Conservation (phyloP, 2,888 invertebrate species). For the Drosophila trichaetosa region DNA sequence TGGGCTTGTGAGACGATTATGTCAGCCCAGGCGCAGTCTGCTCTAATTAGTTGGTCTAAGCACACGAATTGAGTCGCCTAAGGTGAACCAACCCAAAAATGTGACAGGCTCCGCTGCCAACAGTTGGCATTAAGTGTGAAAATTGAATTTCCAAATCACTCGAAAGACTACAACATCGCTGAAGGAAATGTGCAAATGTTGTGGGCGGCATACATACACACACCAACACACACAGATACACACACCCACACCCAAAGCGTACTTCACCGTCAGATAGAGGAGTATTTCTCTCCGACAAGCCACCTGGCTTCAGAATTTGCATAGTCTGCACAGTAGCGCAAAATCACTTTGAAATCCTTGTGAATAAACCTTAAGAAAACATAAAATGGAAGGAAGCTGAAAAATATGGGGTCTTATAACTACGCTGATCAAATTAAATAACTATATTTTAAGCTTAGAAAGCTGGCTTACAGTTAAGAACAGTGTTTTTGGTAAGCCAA, state of each 20-base stretch:
- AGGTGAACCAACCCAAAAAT: constrained; percentile 29
- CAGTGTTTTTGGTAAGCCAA: neutral
- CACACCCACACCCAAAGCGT: neutral
- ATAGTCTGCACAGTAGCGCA: constrained; percentile 57
- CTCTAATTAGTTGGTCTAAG: constrained; percentile 73
- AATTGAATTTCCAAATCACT: constrained; percentile 80
- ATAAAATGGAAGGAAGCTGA: neutral
- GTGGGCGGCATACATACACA: constrained; percentile 48
- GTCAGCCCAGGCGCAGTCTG: constrained; percentile 51
- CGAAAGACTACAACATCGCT: constrained; percentile 48
- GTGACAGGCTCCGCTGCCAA: constrained; percentile 20
- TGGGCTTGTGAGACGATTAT: constrained; percentile 31
- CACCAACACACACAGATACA: neutral
- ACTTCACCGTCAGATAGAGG: constrained; percentile 38
- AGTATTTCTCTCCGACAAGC: constrained; percentile 31
- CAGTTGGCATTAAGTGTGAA: constrained; percentile 78
- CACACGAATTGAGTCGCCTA: constrained; percentile 69
- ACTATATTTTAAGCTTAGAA: neutral
- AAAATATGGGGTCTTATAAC: neutral
- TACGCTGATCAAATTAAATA: neutral
- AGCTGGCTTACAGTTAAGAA: neutral
- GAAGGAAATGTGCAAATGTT: constrained; percentile 76
- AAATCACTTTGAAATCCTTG: neutral
- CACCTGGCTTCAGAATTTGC: constrained; percentile 70
- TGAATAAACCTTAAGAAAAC: neutral